Conservation (phyloP, 2,113 vertebrate genomes). For the Ceyx melanurus region DNA sequence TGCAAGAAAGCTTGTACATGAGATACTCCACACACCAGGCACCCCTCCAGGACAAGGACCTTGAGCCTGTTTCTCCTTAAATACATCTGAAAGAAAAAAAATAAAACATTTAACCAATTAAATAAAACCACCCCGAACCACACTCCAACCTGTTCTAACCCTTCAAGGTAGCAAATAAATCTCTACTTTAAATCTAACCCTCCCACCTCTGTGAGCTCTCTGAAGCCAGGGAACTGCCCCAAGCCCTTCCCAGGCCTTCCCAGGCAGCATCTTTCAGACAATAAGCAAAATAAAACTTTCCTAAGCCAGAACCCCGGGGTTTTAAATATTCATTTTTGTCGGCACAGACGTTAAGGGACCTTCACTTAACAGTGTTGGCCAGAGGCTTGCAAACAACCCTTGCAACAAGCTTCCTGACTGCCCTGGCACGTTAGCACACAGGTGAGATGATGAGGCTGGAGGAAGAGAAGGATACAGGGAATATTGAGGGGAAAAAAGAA, state of each 20-base stretch:
- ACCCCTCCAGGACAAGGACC: not conserved
- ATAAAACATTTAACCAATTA: too few species aligned
- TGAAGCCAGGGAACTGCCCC: not conserved
- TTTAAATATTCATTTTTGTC: not conserved
- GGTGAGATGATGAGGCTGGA: not conserved
- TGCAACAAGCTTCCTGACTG: not conserved
- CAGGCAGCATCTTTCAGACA: not conserved
- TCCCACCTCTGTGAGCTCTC: not conserved
- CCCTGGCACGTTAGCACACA: not conserved
- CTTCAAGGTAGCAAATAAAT: not conserved
- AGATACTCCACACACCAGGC: not conserved
- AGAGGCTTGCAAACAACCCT: not conserved
- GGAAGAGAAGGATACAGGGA: not conserved
- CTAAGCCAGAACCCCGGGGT: not conserved
- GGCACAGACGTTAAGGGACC: too few species aligned
- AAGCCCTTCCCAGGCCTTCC: too few species aligned
- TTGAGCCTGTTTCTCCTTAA: not conserved
- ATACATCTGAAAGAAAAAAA: not conserved
- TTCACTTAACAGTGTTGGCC: not conserved
- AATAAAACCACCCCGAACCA: too few species aligned
- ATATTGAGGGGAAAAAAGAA: not conserved
- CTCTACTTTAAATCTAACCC: not conserved
- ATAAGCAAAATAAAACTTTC: not conserved
- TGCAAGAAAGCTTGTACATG: fast-evolving
- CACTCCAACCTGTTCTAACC: not conserved